phyloP scores from a whole-genome alignment of 1,140 invertebrate genomes.

The Trachelipus rathkii region DNA sequence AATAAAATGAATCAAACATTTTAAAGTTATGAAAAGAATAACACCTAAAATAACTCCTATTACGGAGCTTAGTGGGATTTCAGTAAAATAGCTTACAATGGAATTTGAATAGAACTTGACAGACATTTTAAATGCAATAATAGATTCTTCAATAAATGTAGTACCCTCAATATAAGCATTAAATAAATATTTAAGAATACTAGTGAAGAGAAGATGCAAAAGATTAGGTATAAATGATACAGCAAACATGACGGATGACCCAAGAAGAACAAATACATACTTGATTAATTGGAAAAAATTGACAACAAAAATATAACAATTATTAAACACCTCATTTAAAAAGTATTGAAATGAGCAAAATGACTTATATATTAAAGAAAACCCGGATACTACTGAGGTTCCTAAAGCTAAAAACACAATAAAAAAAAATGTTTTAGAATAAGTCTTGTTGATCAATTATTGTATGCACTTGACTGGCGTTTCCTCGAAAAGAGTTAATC shows the following conservation, averaged over 20 bases:
- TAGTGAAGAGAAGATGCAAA: constrained; percentile 28
- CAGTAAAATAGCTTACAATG: constrained; percentile 25
- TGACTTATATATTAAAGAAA: constrained; percentile 22
- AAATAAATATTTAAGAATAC: constrained; percentile 20
- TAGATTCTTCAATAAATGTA: constrained; percentile 20
- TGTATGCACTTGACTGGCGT: too few relatives aligned
- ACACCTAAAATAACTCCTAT: constrained; percentile 28
- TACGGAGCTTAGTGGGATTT: constrained; percentile 32
- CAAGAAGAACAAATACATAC: constrained; percentile 34
- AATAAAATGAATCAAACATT: too few relatives aligned
- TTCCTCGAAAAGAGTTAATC: too few relatives aligned
- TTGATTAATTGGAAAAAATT: constrained; percentile 28
- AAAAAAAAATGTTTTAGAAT: too few relatives aligned
- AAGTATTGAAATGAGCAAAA: constrained; percentile 25
- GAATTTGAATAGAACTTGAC: background rate
- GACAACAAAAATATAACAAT: background rate
- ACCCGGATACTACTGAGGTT: constrained; percentile 10
- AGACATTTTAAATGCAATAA: background rate
- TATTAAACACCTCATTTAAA: constrained; percentile 4
- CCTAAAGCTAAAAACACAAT: constrained; percentile 9
- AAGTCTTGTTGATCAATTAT: too few relatives aligned
- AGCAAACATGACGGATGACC: constrained; percentile 30
- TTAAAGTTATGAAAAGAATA: constrained; percentile 26
- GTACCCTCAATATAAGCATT: constrained; percentile 28
- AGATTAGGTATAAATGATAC: constrained; percentile 30